Base-by-base conservation (phyloP, 1,140 invertebrate species). In the Cydia fagiglandana region DNA sequence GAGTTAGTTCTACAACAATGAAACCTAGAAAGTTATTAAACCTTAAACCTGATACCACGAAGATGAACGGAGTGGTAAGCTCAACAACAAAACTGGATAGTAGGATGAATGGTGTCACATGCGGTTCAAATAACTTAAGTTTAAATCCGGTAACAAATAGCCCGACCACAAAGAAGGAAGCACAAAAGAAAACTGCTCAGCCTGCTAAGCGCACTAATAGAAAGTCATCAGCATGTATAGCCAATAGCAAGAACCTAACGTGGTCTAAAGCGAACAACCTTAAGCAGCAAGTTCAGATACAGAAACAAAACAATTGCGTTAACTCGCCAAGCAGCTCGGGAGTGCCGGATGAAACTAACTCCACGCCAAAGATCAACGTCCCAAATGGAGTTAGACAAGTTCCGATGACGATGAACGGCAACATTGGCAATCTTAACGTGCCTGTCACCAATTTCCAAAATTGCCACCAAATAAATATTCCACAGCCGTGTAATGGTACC, bases 251-350 rank as follows among this genome's bases (percentile, higher is more conserved):
- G 83, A 93, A 93, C 34, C 81, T 93, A n/a, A 89, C 90, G 2
- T 93, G 91, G 91, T 93, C 91, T 20, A 93, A 91, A 82, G 91
- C 88, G 47, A 93, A 91, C 74, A 93, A 93, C 80, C 78, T 93
- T 2, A 93, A 93, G 81, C 91, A 77, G 53, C 74, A 92, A 84
- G 83, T 90, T 50, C 90, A 92, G 77, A 79, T 89, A 45, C 91
- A 91, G 66, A 88, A 91, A 84, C 88, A 93, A 81, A 90, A 88
- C 13, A 47, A 47, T 76, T 90, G 88, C 86, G 75, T 81, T 17
- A 93, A 91, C 79, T 75, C 84, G 56, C 84, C 84, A 80, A 84
- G 74, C 75, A 84, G 74, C 75, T 74, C 84, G 28, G 73, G 79
- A 73, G 70, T 86, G 41, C 79, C 83, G 50, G 81, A 81, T 17